Evolutionary conservation across 2,113 vertebrate genomes (phyloP).

Genomic region (Pollachius pollachius): DNA sequence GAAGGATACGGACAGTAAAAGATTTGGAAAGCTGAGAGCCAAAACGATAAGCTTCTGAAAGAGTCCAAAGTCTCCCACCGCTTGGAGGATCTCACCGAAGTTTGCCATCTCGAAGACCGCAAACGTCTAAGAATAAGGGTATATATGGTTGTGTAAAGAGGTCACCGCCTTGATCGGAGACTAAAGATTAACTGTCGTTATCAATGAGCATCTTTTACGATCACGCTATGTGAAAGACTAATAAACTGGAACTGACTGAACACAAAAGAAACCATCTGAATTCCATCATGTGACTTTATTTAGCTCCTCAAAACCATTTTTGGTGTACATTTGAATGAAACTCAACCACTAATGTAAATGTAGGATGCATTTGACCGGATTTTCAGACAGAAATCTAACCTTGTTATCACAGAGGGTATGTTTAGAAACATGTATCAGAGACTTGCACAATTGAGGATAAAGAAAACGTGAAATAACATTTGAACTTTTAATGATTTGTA

Average conservation of each 20-base stretch:
- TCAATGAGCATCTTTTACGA: no score
- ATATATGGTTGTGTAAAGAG: no score
- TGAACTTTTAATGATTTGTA: background rate
- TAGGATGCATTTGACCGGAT: slow-evolving; percentile 10
- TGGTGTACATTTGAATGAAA: slow-evolving; percentile 34
- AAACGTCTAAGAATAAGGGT: no score
- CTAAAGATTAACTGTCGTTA: background rate
- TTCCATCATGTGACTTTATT: slow-evolving; percentile 63
- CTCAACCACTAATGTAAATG: slow-evolving; percentile 25
- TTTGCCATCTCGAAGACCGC: slow-evolving; percentile 55
- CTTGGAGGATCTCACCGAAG: slow-evolving; percentile 72
- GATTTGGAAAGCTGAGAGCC: slow-evolving; percentile 58
- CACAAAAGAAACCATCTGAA: background rate
- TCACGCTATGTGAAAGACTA: no score
- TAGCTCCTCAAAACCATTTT: slow-evolving; percentile 50
- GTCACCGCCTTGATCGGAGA: background rate
- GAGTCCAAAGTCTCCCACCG: slow-evolving; percentile 75
- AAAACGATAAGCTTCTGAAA: slow-evolving; percentile 78
- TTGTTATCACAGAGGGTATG: background rate
- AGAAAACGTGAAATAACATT: background rate
- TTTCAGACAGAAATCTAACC: slow-evolving; percentile 30
- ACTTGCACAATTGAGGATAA: no score
- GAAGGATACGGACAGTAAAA: slow-evolving; percentile 67
- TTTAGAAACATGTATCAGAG: no score
- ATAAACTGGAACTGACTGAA: background rate